Conservation (phyloP, 2,888 invertebrate species). For the Callyntrura sp. region DNA sequence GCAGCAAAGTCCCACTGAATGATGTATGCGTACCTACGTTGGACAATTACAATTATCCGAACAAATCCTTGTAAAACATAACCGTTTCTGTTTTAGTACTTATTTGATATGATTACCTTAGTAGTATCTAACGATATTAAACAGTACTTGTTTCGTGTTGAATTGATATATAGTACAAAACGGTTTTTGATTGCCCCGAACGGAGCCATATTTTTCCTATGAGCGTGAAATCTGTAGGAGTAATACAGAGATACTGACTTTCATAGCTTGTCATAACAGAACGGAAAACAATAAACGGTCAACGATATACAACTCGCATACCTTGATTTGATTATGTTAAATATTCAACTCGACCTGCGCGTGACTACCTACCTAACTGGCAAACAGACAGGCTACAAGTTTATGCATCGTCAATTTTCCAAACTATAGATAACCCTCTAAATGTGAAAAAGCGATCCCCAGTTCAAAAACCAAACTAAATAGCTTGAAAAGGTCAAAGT, state of each 20-base stretch:
- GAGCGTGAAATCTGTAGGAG: background rate
- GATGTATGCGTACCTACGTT: constrained; percentile 28
- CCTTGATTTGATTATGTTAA: background rate
- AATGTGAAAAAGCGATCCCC: background rate
- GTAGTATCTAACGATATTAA: too few species aligned
- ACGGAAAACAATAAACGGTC: background rate
- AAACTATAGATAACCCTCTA: background rate
- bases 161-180: background rate
- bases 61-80: constrained; percentile 18
- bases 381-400: background rate
- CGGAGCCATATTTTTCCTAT: background rate
- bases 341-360: too few species aligned
- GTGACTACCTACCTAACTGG: too few species aligned
- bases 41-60: constrained; percentile 10
- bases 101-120: background rate
- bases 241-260: background rate
- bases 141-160: background rate
- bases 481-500: background rate
- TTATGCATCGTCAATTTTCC: background rate
- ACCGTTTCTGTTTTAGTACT: constrained; percentile 19
- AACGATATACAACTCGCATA: background rate
- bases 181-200: constrained; percentile 17
- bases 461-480: background rate
- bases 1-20: constrained; percentile 42
- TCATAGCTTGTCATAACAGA: background rate